Conservation (phyloP, 1,140 invertebrate genomes). For the Apocrypta bakeri region DNA sequence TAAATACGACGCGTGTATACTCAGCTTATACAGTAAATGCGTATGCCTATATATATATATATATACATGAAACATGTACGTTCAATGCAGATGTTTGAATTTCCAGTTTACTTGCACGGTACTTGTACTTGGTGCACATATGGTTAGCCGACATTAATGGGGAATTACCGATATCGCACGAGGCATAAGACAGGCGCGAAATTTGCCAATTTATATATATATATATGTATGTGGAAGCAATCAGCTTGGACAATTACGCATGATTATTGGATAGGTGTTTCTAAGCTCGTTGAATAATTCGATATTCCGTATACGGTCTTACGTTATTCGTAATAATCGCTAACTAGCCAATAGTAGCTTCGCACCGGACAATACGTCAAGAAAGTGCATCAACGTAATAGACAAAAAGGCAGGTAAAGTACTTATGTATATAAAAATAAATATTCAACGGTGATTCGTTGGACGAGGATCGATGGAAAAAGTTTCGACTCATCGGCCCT, state of each 20-base stretch:
- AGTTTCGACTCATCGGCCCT: constrained; percentile 39
- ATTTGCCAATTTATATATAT: not conserved
- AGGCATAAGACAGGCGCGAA: not conserved
- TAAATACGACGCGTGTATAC: not conserved
- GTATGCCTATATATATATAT: not conserved
- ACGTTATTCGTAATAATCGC: no score
- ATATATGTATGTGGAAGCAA: no score
- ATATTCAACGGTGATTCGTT: not conserved
- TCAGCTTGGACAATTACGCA: not conserved
- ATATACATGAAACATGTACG: not conserved
- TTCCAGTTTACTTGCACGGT: not conserved
- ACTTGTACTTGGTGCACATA: not conserved
- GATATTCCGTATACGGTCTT: no score
- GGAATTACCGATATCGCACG: not conserved
- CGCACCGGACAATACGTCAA: no score
- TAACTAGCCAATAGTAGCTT: no score
- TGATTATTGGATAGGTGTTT: not conserved
- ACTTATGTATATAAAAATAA: not conserved
- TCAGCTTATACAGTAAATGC: not conserved
- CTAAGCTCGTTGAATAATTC: no score
- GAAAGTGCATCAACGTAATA: no score
- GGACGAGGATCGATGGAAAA: constrained; percentile 50
- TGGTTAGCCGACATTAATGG: constrained; percentile 1
- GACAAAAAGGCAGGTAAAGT: no score
- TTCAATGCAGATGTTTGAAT: constrained; percentile 7